Percentiles rank a stretch among this genome's conserved stretches.
Conservation (phyloP, 1,140 invertebrate genomes). For the Acyrthosiphon pisum region DNA sequence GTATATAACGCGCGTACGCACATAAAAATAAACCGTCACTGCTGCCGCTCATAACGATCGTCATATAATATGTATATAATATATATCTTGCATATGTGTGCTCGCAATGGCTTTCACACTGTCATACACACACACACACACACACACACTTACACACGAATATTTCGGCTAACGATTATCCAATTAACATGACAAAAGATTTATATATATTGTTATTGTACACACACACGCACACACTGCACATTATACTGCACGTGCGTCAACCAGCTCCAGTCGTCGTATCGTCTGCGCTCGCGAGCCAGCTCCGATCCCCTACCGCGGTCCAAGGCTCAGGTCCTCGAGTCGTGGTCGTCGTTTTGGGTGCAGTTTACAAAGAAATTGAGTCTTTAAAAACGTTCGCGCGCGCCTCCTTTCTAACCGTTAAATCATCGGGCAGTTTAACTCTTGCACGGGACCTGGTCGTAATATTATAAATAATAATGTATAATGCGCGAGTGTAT, state of each 20-base stretch:
- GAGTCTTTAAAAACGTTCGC: slow-evolving; percentile 40
- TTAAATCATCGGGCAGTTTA: slow-evolving; percentile 30
- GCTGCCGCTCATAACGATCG: not conserved
- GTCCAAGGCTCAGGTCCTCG: not conserved
- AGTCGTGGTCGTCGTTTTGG: not conserved
- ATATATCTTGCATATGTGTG: not conserved
- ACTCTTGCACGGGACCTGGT: not conserved
- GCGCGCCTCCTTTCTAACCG: not conserved
- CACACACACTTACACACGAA: not conserved
- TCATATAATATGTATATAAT: not conserved
- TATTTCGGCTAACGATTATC: slow-evolving; percentile 53
- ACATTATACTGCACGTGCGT: not conserved
- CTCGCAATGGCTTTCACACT: slow-evolving; percentile 47
- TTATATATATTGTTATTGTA: slow-evolving; percentile 50
- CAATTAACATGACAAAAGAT: slow-evolving; percentile 58
- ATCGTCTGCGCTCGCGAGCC: not conserved
- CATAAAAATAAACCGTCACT: slow-evolving; percentile 30
- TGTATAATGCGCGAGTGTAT: not conserved
- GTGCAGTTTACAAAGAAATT: slow-evolving; percentile 32
- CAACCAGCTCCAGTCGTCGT: not conserved
- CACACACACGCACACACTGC: no score
- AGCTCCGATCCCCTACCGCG: not conserved
- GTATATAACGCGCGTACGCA: not conserved
- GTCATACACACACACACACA: not conserved
- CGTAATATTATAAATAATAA: not conserved